Evolutionary conservation across 2,113 vertebrate species (phyloP).

Genomic region (Hucho hucho): DNA sequence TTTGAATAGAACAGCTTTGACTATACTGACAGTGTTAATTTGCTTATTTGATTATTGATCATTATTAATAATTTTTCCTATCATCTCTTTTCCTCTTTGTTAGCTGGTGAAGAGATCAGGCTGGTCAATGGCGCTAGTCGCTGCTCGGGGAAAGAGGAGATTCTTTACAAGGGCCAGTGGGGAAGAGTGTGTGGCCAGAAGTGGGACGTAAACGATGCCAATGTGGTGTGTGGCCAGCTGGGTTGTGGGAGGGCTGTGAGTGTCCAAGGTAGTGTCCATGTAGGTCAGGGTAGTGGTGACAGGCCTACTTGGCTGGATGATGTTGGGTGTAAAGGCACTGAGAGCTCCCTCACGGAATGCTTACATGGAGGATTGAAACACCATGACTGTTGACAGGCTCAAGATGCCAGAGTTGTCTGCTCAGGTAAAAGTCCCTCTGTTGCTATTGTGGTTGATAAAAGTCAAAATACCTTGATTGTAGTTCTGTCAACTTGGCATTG

Average conservation of each 20-base stretch:
- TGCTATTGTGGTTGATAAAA: no score
- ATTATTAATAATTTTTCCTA: no score
- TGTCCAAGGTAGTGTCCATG: neutral
- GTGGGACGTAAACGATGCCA: neutral
- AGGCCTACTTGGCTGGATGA: constrained; percentile 27
- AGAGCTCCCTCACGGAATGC: constrained; percentile 12
- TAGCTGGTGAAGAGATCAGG: neutral
- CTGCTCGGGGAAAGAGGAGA: neutral
- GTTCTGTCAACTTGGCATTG: no score
- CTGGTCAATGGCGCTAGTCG: neutral
- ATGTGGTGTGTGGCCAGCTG: neutral
- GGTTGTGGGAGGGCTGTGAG: neutral
- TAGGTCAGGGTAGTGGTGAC: constrained; percentile 25
- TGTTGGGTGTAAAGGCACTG: constrained; percentile 13
- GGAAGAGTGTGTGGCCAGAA: neutral
- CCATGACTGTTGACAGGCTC: constrained; percentile 24
- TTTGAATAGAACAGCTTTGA: no score
- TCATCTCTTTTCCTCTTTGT: constrained; percentile 32
- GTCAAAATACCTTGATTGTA: no score
- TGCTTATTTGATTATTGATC: no score
- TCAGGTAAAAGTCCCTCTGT: constrained; percentile 18
- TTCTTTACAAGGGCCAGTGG: neutral
- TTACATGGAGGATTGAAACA: constrained; percentile 17
- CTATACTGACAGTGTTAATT: no score
- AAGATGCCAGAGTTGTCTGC: constrained; percentile 31